phyloP scores from a whole-genome alignment of 2,113 vertebrate genomes.

The Corythaixoides concolor region DNA sequence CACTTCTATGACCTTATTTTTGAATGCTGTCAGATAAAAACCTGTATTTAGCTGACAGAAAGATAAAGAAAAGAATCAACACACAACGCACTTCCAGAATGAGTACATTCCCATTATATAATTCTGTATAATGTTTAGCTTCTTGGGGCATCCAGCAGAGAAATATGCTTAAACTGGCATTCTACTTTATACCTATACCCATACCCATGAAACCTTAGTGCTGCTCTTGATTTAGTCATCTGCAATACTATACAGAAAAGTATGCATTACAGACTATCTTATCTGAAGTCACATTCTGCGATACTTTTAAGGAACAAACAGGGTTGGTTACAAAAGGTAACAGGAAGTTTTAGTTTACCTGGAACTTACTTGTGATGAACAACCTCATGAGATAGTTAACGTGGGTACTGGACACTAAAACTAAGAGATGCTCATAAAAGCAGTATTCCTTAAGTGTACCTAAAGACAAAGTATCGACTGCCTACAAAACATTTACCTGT shows the following conservation, averaged over 20 bases:
- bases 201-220: not conserved
- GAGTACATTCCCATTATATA: not conserved
- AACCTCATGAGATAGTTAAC: not conserved
- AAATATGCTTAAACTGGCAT: not conserved
- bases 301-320: not conserved
- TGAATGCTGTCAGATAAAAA: not conserved
- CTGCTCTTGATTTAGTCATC: not conserved
- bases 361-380: not conserved
- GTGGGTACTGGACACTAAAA: not conserved
- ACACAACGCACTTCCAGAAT: not conserved
- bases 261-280: not conserved
- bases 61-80: not conserved
- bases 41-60: not conserved
- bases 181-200: not conserved
- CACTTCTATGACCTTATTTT: not conserved
- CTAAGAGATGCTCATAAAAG: not conserved
- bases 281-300: not conserved
- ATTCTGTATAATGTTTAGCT: not conserved
- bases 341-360: not conserved
- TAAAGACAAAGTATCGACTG: not conserved
- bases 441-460: not conserved
- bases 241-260: not conserved
- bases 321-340: not conserved
- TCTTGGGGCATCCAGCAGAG: not conserved
- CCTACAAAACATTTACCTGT: conserved; percentile 80